A percentile compares a stretch with the other conserved stretches of the same genome.
phyloP scores from a whole-genome alignment of 2,113 vertebrate species.

The Terrapene triunguis region DNA sequence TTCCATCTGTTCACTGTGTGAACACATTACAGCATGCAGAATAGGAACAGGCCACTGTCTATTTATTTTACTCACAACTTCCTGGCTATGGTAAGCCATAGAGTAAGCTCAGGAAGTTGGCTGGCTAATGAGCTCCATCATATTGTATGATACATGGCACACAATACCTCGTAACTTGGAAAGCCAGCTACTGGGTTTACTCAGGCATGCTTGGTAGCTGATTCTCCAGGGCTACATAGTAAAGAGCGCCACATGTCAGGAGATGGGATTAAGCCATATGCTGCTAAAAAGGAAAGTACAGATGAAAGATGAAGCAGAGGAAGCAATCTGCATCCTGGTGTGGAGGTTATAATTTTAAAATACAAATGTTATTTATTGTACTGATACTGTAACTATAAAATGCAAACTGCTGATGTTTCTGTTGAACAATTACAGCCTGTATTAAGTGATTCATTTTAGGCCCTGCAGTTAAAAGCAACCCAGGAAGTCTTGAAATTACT shows the following conservation, averaged over 20 bases:
- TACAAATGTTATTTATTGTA: neutral
- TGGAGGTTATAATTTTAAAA: neutral
- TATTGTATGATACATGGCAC: neutral
- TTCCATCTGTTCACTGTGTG: neutral
- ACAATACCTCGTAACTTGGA: neutral
- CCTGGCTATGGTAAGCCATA: neutral
- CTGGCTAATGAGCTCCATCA: neutral
- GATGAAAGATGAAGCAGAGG: neutral
- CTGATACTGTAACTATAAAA: neutral
- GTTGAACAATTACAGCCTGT: neutral
- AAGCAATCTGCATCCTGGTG: accelerated
- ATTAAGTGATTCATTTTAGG: neutral
- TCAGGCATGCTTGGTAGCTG: neutral
- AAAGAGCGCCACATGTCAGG: neutral
- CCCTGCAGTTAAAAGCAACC: accelerated
- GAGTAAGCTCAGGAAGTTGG: neutral
- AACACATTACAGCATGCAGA: neutral
- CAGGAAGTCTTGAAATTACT: neutral
- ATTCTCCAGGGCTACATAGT: neutral
- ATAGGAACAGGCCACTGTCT: neutral
- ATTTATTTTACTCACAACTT: neutral
- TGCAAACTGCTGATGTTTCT: neutral
- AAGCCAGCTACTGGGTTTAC: neutral
- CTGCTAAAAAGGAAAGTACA: neutral
- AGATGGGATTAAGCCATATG: neutral